Evolutionary conservation across 2,888 invertebrate species (phyloP).

Genomic region (Creontiades dilutus): DNA sequence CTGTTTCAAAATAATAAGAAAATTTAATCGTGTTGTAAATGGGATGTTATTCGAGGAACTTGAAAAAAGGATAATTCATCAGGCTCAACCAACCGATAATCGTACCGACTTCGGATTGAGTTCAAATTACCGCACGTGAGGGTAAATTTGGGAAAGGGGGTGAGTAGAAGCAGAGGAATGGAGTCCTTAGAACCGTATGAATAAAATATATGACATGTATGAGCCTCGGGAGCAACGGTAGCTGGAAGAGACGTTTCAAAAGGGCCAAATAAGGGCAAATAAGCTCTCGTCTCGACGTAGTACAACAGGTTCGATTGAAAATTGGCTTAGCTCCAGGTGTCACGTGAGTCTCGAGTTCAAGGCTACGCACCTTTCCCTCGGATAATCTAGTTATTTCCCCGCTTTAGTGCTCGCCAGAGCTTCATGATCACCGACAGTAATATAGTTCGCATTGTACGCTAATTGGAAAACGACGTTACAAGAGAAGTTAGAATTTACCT

Average conservation of each 20-base stretch:
- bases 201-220: slow-evolving; percentile 9
- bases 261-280: slow-evolving; percentile 42
- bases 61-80: not conserved
- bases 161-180: not conserved
- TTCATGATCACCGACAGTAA: too few species aligned
- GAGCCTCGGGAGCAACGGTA: not conserved
- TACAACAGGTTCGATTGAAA: slow-evolving; percentile 12
- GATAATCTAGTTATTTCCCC: not conserved
- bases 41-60: too few species aligned
- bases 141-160: not conserved
- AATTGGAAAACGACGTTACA: not conserved
- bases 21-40: too few species aligned
- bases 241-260: slow-evolving; percentile 30
- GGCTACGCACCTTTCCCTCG: not conserved
- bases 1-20: too few species aligned
- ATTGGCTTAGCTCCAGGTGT: not conserved
- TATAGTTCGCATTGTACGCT: not conserved
- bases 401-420: not conserved
- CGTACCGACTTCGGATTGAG: not conserved
- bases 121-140: not conserved
- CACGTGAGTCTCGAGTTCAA: not conserved
- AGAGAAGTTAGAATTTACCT: too few species aligned
- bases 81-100: not conserved
- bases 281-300: not conserved
- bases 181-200: not conserved